Evolutionary conservation across 2,797 vertebrate species (phyloP).

Genomic region (Myripristis jacobus): DNA sequence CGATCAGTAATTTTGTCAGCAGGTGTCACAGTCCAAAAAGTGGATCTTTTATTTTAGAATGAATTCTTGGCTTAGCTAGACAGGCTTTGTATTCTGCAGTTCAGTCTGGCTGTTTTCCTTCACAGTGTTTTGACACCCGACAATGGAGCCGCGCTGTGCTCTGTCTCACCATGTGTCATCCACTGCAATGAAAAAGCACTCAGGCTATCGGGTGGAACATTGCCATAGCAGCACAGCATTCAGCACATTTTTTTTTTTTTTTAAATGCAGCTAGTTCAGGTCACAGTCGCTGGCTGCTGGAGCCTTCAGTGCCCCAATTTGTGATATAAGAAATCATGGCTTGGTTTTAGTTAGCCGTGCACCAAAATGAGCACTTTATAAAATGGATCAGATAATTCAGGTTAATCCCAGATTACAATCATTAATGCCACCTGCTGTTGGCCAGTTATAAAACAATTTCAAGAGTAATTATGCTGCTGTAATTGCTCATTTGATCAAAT

Average conservation of each 20-base stretch:
- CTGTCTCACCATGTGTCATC: constrained; percentile 2
- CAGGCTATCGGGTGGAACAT: neutral
- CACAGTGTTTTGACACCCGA: neutral
- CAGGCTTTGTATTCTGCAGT: neutral
- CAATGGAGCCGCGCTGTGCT: constrained; percentile 1
- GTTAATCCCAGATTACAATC: neutral
- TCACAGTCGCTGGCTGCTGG: constrained; percentile 2
- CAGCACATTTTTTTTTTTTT: constrained; percentile 10
- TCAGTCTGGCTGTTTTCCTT: neutral
- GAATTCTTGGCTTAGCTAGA: neutral
- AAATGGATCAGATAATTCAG: no score
- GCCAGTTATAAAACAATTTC: no score
- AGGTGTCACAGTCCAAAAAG: neutral
- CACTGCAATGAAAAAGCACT: constrained; percentile 16
- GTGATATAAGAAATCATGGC: neutral
- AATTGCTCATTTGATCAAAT: no score
- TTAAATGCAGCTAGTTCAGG: constrained; percentile 12
- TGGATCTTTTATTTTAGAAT: neutral
- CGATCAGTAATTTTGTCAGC: no score
- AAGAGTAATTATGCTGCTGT: no score
- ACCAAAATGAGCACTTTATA: neutral
- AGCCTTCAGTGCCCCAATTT: constrained; percentile 2
- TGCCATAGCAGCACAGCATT: constrained; percentile 31
- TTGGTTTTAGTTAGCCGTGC: constrained; percentile 1
- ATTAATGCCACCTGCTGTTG: neutral